These are phyloP conservation scores for Mionectes olivaceus DNA, from an alignment of 2,797 vertebrate species.

Conservation along the genomic window DNA sequence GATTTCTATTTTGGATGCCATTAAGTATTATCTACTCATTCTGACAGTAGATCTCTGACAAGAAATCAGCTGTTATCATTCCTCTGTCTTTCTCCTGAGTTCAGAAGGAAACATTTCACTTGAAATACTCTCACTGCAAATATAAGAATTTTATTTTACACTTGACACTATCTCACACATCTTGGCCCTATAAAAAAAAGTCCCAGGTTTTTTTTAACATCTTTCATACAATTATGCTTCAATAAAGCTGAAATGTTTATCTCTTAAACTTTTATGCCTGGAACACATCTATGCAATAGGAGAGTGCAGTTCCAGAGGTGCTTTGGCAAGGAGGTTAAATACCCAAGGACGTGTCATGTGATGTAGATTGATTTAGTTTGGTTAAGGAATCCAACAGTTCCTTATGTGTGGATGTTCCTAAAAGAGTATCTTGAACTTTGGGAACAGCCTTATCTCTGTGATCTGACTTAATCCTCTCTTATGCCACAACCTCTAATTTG, in stretches of 20 bases:
- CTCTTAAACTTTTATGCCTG: background rate
- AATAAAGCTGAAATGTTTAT: background rate
- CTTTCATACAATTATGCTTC: background rate
- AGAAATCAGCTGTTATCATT: conserved; percentile 2
- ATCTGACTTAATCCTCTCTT: background rate
- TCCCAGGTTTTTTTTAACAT: background rate
- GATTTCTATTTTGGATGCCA: background rate
- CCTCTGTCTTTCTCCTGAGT: background rate
- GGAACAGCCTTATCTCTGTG: background rate
- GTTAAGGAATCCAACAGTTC: background rate
- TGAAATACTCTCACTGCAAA: background rate
- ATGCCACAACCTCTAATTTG: background rate
- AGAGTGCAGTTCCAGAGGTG: background rate
- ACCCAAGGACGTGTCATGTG: background rate
- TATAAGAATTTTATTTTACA: background rate
- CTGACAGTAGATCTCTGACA: conserved; percentile 32
- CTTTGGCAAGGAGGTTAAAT: background rate
- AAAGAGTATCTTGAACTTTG: background rate
- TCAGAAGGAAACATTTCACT: background rate
- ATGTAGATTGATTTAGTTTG: background rate
- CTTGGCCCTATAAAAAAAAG: background rate
- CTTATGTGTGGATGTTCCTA: background rate
- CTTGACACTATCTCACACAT: background rate
- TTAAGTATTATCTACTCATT: conserved; percentile 7
- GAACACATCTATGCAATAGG: background rate